These are phyloP conservation scores for Phenganax stokvisi DNA, from an alignment of 92 coral and sea anemone genomes.

Conservation along the genomic window DNA sequence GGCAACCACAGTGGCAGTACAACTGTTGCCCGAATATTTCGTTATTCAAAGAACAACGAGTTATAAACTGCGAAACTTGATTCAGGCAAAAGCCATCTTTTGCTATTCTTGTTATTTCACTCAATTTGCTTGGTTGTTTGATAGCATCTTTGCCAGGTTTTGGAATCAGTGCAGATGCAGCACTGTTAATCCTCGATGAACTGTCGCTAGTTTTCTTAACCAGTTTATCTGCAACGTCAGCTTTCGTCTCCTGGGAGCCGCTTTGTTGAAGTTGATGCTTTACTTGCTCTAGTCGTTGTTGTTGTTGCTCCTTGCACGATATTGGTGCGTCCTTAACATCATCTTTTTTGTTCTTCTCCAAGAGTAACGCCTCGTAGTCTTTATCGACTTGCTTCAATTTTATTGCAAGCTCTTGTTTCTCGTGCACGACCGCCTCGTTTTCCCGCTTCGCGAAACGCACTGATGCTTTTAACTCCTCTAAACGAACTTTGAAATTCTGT, in stretches of 20 bases:
- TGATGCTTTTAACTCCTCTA: constrained; percentile 31
- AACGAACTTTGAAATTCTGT: constrained; percentile 14
- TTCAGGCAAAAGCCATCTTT: not conserved
- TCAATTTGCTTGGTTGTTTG: not conserved
- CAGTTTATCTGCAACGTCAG: too few relatives aligned
- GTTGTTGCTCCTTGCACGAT: not conserved
- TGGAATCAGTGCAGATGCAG: too few relatives aligned
- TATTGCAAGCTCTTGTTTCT: constrained; percentile 16
- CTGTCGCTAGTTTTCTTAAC: too few relatives aligned
- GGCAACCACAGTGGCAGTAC: constrained; percentile 4
- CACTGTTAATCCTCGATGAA: too few relatives aligned
- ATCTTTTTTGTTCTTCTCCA: not conserved
- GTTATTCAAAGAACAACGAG: not conserved
- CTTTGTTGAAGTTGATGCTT: too few relatives aligned
- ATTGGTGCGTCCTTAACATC: not conserved
- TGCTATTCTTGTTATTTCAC: not conserved
- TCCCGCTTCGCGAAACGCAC: constrained; percentile 11
- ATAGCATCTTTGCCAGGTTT: not conserved
- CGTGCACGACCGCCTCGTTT: not conserved
- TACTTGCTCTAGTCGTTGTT: not conserved
- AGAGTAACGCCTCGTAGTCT: constrained; percentile 9
- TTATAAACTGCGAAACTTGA: not conserved
- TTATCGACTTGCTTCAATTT: constrained; percentile 19
- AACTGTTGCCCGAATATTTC: not conserved
- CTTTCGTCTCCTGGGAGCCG: too few relatives aligned